Base-by-base conservation (phyloP, 2,113 vertebrate species). In the Spea multiplicata region DNA sequence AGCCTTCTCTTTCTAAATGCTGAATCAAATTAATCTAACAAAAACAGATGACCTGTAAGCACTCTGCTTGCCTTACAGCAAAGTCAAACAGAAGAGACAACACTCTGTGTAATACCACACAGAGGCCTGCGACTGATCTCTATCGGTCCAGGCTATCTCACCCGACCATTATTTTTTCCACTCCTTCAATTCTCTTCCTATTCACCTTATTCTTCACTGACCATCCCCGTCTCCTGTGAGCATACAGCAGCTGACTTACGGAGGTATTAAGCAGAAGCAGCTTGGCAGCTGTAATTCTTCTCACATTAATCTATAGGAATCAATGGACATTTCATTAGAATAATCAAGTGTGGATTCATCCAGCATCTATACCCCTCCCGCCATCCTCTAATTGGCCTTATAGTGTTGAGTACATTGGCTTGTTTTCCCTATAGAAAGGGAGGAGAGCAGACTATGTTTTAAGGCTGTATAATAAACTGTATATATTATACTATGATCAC, bases 251-350 rank as follows among this genome's bases (percentile, higher is more conserved):
- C 88, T 87, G 90, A 88, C 87, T 89, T 86, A 81, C 6, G 50
- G 91, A 91, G 88, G 89, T 90, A 89, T 90, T 86, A 89, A 44
- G 50, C 14, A 66, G 44, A 67, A 30, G 90, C 88, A 84, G 86
- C 86, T 90, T 89, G 74, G 80, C 91, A 93, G 90, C 91, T 92
- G 91, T 88, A 83, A 84, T 90, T 88, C 88, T 89, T 92, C 91
- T 93, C 91, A 93, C 91, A 91, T 94, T 91, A 93, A 93, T 93
- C 93, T 89, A 91, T 91, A 88, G 85, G 89, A 93, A 93, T 93
- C 92, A 92, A 93, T 92, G 91, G 91, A 91, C 90, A 92, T 92
- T 93, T 93, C 91, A 93, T 93, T 93, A 93, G 91, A 91, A 90
- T 91, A 92, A 93, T 93, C 90, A 93, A 92, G 91, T 92, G 89